Conservation (phyloP, 2,113 vertebrate species). For the Oxygymnocypris stewartii region DNA sequence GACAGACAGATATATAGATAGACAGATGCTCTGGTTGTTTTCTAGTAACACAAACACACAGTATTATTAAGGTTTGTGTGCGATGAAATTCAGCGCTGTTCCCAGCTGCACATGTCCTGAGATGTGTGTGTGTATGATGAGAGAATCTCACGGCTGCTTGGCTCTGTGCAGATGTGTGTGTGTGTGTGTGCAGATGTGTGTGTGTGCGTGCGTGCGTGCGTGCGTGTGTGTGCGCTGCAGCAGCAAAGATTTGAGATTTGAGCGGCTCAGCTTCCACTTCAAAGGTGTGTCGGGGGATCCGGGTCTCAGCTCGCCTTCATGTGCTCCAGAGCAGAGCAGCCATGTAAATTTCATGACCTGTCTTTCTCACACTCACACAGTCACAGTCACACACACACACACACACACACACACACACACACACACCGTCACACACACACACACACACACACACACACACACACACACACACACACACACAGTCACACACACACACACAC, state of each 20-base stretch:
- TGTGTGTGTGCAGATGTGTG: too few species aligned
- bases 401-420: too few species aligned
- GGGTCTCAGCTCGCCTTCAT: constrained; percentile 44
- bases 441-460: too few species aligned
- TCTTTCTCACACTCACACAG: neutral
- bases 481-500: too few species aligned
- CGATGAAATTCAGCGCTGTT: neutral
- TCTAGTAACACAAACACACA: neutral
- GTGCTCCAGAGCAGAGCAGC: constrained; percentile 48
- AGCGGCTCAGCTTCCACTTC: constrained; percentile 56
- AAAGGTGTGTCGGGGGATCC: constrained; percentile 65
- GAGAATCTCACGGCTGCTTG: constrained; percentile 6
- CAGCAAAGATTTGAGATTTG: constrained; percentile 58
- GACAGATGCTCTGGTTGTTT: neutral
- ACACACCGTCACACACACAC: too few species aligned
- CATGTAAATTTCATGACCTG: constrained; percentile 66
- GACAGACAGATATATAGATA: neutral
- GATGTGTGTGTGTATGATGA: neutral
- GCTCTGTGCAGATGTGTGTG: neutral
- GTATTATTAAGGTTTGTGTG: neutral
- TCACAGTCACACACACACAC: too few species aligned
- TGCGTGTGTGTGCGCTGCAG: constrained; percentile 36
- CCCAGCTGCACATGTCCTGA: neutral
- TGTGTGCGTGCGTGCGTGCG: constrained; percentile 24
- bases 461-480: too few species aligned